phyloP scores from a whole-genome alignment of 1,140 invertebrate species.

The Drosophila ercepeae region DNA sequence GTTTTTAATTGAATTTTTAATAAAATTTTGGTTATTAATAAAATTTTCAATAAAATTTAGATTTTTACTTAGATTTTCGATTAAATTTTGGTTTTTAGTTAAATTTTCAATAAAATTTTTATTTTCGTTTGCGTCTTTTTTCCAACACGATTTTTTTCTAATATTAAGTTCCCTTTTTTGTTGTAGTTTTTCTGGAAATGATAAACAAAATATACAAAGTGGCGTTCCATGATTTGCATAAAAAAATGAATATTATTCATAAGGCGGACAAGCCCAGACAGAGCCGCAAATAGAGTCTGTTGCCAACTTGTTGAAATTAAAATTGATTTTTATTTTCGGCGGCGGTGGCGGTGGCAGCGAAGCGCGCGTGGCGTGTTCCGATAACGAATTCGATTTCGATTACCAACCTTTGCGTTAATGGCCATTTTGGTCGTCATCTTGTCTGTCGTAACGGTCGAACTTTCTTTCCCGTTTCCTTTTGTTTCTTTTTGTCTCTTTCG shows the following conservation, averaged over 20 bases:
- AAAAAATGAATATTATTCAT: neutral
- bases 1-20: no score
- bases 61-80: no score
- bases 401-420: constrained; percentile 78
- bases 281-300: constrained; percentile 21
- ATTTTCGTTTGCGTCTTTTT: no score
- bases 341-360: neutral
- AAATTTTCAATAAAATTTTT: no score
- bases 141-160: no score
- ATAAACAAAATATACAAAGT: constrained; percentile 18
- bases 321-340: constrained; percentile 11
- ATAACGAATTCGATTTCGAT: neutral
- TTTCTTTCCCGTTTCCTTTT: constrained; percentile 16
- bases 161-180: no score
- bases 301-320: constrained; percentile 36
- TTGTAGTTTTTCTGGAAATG: neutral
- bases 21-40: no score
- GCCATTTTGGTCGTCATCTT: constrained; percentile 80
- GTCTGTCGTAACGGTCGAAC: constrained; percentile 4
- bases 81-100: no score
- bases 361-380: neutral
- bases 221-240: constrained; percentile 9
- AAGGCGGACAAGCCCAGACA: neutral
- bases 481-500: neutral
- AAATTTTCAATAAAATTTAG: no score